Conservation (phyloP, 1,140 invertebrate species). For the Drosophila virilis region DNA sequence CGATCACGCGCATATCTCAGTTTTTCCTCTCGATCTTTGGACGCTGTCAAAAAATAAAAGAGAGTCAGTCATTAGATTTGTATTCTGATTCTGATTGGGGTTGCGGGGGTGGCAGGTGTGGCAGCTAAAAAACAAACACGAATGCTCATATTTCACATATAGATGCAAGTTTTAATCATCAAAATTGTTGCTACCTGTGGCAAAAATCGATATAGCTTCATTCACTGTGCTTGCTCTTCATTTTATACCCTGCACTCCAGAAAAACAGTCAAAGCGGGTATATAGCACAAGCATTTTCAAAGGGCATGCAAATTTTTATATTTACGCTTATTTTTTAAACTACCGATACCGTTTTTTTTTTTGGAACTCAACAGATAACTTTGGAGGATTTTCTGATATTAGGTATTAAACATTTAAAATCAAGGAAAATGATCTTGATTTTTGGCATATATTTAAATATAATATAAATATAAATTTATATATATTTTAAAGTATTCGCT, state of each 20-base stretch:
- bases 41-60: conserved; percentile 45
- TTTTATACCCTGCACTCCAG: neutral
- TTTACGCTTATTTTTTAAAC: too few relatives aligned
- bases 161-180: conserved; percentile 50
- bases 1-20: conserved; percentile 89
- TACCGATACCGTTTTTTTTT: too few relatives aligned
- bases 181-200: conserved; percentile 54
- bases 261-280: too few relatives aligned
- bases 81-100: conserved; percentile 27
- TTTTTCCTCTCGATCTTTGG: conserved; percentile 86
- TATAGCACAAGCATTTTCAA: too few relatives aligned
- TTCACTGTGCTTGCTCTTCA: conserved; percentile 1
- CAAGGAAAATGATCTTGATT: too few relatives aligned
- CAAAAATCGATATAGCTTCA: conserved; percentile 49
- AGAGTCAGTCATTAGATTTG: conserved; percentile 1
- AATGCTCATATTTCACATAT: conserved; percentile 40
- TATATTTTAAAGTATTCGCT: too few relatives aligned
- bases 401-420: too few relatives aligned
- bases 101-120: conserved; percentile 1
- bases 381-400: too few relatives aligned
- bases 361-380: too few relatives aligned
- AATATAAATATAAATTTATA: too few relatives aligned
- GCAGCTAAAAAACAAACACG: neutral
- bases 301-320: too few relatives aligned
- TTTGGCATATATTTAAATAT: too few relatives aligned